Percentiles rank a stretch among this genome's conserved stretches.
These are phyloP conservation scores for Stenopsyche tienmushanensis DNA, from an alignment of 1,140 invertebrate genomes.

Conservation along the genomic window DNA sequence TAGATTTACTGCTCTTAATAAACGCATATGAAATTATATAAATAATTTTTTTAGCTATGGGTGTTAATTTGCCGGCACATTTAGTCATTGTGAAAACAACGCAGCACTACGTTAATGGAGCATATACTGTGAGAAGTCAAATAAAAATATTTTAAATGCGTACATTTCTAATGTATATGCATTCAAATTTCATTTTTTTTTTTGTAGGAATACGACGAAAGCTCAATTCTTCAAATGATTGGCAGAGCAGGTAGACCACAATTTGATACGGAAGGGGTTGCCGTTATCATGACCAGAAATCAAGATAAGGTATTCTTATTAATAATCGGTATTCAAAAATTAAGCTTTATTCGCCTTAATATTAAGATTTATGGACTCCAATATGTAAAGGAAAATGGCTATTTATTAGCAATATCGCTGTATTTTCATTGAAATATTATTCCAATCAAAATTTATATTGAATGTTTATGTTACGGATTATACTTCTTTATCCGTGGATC, in stretches of 20 bases:
- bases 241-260: constrained; percentile 80
- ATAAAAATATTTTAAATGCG: background rate
- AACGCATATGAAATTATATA: constrained; percentile 4
- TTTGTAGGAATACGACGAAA: constrained; percentile 67
- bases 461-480: no score
- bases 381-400: no score
- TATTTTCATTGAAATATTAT: no score
- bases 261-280: constrained; percentile 73
- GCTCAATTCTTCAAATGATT: constrained; percentile 80
- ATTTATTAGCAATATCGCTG: no score
- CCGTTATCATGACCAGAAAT: constrained; percentile 77
- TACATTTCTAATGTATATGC: background rate
- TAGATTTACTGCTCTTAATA: background rate
- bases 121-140: constrained; percentile 45
- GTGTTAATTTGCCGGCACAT: constrained; percentile 81
- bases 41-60: constrained; percentile 62
- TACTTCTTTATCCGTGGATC: no score
- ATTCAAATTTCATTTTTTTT: constrained; percentile 14
- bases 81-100: constrained; percentile 83
- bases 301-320: constrained; percentile 69
- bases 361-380: no score
- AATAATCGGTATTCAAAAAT: no score
- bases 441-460: no score
- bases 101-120: constrained; percentile 66
- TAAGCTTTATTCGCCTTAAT: no score